Percentiles rank a stretch among this genome's conserved stretches.
Conservation (phyloP, 2,113 vertebrate species). For the Mola mola region DNA sequence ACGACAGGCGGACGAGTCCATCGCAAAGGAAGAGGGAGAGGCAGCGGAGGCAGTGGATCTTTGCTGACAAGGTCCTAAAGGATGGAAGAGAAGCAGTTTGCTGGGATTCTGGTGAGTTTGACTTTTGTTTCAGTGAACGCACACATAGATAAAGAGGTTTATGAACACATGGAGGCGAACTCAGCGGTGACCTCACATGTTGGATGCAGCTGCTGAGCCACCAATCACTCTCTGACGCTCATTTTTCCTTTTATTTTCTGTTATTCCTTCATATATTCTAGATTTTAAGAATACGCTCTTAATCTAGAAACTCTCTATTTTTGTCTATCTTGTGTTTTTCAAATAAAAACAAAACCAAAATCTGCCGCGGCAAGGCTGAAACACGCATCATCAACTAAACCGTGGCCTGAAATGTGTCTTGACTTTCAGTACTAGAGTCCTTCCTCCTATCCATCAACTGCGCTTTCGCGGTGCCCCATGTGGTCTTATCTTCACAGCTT, state of each 20-base stretch:
- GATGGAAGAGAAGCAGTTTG: slow-evolving; percentile 82
- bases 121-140: slow-evolving; percentile 26
- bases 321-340: too few relatives aligned
- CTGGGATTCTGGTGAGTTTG: slow-evolving; percentile 80
- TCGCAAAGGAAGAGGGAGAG: slow-evolving; percentile 44
- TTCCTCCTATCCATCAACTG: background rate
- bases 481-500: slow-evolving; percentile 2
- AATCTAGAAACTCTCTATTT: too few relatives aligned
- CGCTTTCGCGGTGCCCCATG: background rate
- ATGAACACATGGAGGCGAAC: background rate
- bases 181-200: too few relatives aligned
- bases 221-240: slow-evolving; percentile 21
- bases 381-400: too few relatives aligned
- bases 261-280: too few relatives aligned
- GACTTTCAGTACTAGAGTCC: too few relatives aligned
- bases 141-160: background rate
- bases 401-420: too few relatives aligned
- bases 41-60: slow-evolving; percentile 66
- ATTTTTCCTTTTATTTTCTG: background rate
- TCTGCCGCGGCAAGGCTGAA: too few relatives aligned
- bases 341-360: too few relatives aligned
- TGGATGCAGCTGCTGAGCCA: slow-evolving; percentile 52
- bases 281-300: too few relatives aligned
- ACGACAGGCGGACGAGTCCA: slow-evolving; percentile 49
- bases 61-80: slow-evolving; percentile 69